Evolutionary conservation across 2,888 invertebrate genomes (phyloP), one percentile per base, ranked within the genome.

Genomic region (Oscheius sp.): DNA sequence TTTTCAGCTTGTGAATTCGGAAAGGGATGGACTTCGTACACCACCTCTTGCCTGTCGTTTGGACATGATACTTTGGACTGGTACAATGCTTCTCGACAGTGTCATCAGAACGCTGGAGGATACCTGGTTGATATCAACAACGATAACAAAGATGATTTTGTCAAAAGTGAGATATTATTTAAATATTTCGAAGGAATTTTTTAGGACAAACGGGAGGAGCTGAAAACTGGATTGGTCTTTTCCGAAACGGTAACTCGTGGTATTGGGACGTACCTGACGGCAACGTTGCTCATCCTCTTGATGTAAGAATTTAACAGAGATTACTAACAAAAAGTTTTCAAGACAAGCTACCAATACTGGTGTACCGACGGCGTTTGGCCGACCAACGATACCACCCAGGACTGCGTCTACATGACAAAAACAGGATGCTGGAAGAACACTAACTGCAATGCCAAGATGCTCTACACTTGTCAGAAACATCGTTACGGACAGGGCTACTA

Each of bases 261-360:
- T 72, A 72, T n/a, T 81, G 81, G 83, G 84, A 83, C 70, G 83
- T 79, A 53, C 82, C 82, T 33, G 75, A 78, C 51, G 74, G 72
- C 10, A 80, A 77, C 53, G 37, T 37, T 47, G 53, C 35, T n/a
- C 59, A 59, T 10, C 57, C 66, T 50, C 53, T 74, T 58, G 65
- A 57, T 11, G 73, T 73, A 48, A 10, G 10, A 13, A 3, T 58
- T 68, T n/a, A 37, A 51, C 13, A 29, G 33, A 29, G 59, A 13
- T 9, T 1, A 48, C 3, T 13, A 10, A 42, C 42, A 42, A 42
- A 42, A 11, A 21, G 21, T 21, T 9, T 70, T 76, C n/a, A 48
- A 81, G 79, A 70, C 75, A 35, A 72, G 73, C 32, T 82, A 79
- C 71, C 75, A 76, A 5, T 78, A 80, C 59, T 85, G 81, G 80